Evolutionary conservation across 2,888 invertebrate genomes (phyloP).

Genomic region (Epsilonema sp.): DNA sequence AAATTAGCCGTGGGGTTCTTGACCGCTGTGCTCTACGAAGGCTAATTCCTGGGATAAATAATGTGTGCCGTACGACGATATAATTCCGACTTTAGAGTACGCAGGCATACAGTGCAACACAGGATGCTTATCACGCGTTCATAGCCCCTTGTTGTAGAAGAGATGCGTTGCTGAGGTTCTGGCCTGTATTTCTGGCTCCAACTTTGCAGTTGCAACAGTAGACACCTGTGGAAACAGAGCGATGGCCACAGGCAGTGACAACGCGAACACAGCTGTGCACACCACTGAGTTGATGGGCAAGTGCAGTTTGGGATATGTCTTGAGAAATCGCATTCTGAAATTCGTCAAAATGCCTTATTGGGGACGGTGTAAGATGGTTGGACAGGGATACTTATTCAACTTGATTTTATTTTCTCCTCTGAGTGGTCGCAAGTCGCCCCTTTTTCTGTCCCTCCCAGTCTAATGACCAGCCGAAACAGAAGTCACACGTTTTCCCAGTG

Average conservation of each 20-base stretch:
- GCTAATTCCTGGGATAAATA: no score
- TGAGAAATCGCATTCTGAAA: slow-evolving; percentile 28
- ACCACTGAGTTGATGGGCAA: slow-evolving; percentile 33
- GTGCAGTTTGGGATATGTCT: slow-evolving; percentile 28
- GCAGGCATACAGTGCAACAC: no score
- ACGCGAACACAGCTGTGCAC: slow-evolving; percentile 32
- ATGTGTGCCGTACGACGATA: no score
- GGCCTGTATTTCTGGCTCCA: slow-evolving; percentile 26
- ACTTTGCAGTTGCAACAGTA: slow-evolving; percentile 12
- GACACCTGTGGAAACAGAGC: slow-evolving; percentile 36
- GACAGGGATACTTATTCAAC: no score
- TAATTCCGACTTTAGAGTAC: no score
- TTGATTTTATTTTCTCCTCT: not conserved
- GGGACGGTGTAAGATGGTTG: no score
- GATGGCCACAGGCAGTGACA: slow-evolving; percentile 35
- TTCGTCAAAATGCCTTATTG: not conserved
- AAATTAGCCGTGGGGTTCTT: no score
- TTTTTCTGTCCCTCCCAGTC: no score
- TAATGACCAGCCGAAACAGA: no score
- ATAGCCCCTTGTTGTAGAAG: slow-evolving; percentile 30
- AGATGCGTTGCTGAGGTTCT: slow-evolving; percentile 20
- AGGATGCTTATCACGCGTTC: no score
- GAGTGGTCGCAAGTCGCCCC: not conserved
- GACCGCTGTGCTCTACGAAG: no score
- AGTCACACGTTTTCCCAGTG: no score